Percentiles rank a stretch among this genome's conserved stretches.
Evolutionary conservation across 2,113 vertebrate genomes (phyloP).

Genomic region (human): DNA sequence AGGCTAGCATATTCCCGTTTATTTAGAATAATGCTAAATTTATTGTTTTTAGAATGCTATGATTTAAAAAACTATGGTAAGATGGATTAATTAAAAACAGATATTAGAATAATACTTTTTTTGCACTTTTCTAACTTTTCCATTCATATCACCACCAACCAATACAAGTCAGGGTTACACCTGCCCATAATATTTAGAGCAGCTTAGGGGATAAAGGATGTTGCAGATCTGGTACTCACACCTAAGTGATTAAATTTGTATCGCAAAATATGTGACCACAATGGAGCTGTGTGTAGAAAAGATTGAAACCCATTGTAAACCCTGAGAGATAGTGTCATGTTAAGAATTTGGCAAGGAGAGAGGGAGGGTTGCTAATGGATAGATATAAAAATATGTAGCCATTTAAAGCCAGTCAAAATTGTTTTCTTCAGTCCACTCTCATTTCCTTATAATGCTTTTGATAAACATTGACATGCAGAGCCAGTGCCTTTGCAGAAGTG

Average conservation of each 20-base stretch:
- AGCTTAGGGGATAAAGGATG: not conserved
- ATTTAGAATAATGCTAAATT: conserved; percentile 14
- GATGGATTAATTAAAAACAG: not conserved
- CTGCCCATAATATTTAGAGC: not conserved
- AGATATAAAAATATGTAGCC: not conserved
- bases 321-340: not conserved
- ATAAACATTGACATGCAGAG: not conserved
- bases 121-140: not conserved
- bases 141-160: not conserved
- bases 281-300: not conserved
- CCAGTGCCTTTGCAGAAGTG: not conserved
- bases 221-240: not conserved
- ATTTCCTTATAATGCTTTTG: not conserved
- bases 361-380: not conserved
- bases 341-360: not conserved
- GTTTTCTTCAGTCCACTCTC: not conserved
- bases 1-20: not conserved
- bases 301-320: not conserved
- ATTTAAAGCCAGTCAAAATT: not conserved
- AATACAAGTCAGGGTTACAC: not conserved
- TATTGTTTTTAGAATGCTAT: not conserved
- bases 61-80: not conserved
- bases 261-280: not conserved
- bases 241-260: not conserved
- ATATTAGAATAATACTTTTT: not conserved